Percentiles rank a stretch among this genome's conserved stretches.
Conservation (phyloP, 2,113 vertebrate species). For the Sorex araneus region DNA sequence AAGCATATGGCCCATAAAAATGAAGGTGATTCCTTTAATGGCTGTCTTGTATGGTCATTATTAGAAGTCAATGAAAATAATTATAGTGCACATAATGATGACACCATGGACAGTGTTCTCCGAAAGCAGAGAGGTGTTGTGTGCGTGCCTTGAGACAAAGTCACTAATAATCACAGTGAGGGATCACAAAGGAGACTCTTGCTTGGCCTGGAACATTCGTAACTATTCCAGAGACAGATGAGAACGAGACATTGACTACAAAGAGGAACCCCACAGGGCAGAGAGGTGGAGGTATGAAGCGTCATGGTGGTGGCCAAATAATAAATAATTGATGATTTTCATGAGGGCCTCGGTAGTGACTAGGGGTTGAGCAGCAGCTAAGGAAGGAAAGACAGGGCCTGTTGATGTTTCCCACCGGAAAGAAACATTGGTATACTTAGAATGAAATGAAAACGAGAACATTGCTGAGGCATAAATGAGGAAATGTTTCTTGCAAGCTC, state of each 20-base stretch:
- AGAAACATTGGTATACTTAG: background rate
- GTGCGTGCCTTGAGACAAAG: background rate
- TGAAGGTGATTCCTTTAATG: constrained; percentile 31
- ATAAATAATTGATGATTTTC: background rate
- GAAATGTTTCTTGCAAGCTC: background rate
- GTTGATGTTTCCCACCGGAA: background rate
- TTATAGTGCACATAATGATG: background rate
- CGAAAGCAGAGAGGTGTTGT: background rate
- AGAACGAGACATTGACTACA: background rate
- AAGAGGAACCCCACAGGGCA: background rate
- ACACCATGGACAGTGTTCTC: background rate
- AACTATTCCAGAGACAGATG: background rate
- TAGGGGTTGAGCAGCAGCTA: background rate
- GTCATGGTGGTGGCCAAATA: fast-evolving
- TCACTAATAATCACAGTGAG: too few relatives aligned
- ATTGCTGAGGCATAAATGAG: background rate
- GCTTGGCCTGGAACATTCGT: background rate
- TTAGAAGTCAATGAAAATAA: background rate
- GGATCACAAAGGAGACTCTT: background rate
- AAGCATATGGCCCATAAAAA: constrained; percentile 25
- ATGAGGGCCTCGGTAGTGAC: background rate
- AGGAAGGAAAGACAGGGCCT: background rate
- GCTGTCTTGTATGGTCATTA: background rate
- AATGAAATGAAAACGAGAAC: background rate
- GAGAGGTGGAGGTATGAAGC: fast-evolving